Evolutionary conservation across 2,888 invertebrate genomes (phyloP).

Genomic region (Eupeodes luniger): DNA sequence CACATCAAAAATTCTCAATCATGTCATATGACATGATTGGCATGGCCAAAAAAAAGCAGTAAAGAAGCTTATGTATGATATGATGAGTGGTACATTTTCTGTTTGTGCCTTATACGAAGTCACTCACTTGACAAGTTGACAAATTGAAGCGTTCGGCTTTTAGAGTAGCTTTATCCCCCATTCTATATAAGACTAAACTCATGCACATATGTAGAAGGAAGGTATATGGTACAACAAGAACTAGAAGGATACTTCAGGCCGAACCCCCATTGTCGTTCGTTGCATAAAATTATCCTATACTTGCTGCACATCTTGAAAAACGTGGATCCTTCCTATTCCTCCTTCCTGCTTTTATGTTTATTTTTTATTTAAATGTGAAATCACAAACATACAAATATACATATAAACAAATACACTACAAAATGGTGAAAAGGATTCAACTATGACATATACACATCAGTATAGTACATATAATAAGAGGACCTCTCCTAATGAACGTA

Average conservation of each 20-base stretch:
- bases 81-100: slow-evolving; percentile 43
- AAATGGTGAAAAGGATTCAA: slow-evolving; percentile 58
- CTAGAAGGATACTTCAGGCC: slow-evolving; percentile 54
- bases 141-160: slow-evolving; percentile 71
- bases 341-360: neutral
- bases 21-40: slow-evolving; percentile 32
- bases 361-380: slow-evolving; percentile 56
- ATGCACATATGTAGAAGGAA: neutral
- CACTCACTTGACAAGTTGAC: slow-evolving; percentile 75
- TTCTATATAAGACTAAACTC: slow-evolving; percentile 28
- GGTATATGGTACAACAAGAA: slow-evolving; percentile 5
- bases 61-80: slow-evolving; percentile 57
- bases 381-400: slow-evolving; percentile 49
- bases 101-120: slow-evolving; percentile 63
- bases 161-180: slow-evolving; percentile 40
- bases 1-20: slow-evolving; percentile 54
- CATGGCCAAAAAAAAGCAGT: slow-evolving; percentile 11
- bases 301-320: slow-evolving; percentile 67
- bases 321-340: slow-evolving; percentile 1
- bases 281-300: slow-evolving; percentile 47
- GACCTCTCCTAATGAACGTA: slow-evolving; percentile 69
- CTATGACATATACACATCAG: slow-evolving; percentile 17
- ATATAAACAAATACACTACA: neutral
- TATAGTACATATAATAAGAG: slow-evolving; percentile 37
- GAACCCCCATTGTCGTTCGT: slow-evolving; percentile 49